phyloP scores from a whole-genome alignment of 53 echinoderm and acorn worm genomes.

The Patiria pectinifera region DNA sequence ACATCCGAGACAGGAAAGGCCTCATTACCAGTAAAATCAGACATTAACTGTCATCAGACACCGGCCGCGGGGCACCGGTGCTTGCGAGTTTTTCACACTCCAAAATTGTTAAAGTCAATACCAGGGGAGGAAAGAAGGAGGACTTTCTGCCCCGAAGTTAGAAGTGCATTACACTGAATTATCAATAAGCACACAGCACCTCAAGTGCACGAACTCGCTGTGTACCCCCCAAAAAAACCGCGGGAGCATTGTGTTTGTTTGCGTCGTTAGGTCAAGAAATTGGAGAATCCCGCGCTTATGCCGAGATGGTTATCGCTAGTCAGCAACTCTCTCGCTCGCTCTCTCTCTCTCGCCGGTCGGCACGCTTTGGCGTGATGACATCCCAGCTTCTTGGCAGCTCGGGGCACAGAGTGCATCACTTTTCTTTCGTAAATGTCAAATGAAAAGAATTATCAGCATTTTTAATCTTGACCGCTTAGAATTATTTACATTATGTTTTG shows the following conservation, averaged over 20 bases:
- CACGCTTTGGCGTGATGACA: constrained; percentile 13
- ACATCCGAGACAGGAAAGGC: neutral
- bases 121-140: neutral
- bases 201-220: constrained; percentile 21
- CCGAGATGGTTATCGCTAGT: constrained; percentile 26
- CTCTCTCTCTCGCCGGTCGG: constrained; percentile 1
- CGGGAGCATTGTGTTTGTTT: constrained; percentile 2
- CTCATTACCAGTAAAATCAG: constrained; percentile 15
- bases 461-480: constrained; percentile 11
- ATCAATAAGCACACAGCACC: constrained; percentile 35
- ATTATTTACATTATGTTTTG: neutral
- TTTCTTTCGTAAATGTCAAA: constrained; percentile 6
- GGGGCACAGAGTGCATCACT: constrained; percentile 38
- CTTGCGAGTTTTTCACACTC: constrained; percentile 11
- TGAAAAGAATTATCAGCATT: constrained; percentile 4
- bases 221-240: neutral
- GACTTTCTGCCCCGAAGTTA: constrained; percentile 21
- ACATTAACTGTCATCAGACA: constrained; percentile 41
- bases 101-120: constrained; percentile 34
- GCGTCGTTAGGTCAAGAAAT: constrained; percentile 22
- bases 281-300: constrained; percentile 10
- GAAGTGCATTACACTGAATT: constrained; percentile 42
- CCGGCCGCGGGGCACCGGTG: neutral
- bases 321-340: too few relatives aligned
- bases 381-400: neutral